Conservation (phyloP, 2,797 vertebrate species). For the Lithobates sylvaticus region DNA sequence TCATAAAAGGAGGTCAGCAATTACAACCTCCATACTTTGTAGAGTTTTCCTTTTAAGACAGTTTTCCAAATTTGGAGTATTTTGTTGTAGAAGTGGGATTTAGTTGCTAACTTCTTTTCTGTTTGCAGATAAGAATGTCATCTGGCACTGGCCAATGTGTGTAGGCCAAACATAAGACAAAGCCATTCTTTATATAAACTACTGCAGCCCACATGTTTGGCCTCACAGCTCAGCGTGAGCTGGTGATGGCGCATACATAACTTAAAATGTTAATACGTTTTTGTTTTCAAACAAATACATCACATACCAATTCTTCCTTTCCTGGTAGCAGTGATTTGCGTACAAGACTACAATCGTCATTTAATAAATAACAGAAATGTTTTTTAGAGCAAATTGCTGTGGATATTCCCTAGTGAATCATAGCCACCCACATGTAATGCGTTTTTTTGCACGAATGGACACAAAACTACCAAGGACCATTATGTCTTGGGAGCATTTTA, state of each 20-base stretch:
- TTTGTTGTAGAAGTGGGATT: neutral
- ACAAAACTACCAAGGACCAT: neutral
- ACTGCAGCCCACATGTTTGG: constrained; percentile 39
- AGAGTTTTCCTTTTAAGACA: too few species aligned
- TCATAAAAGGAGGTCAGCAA: too few species aligned
- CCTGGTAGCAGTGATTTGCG: neutral
- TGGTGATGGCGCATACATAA: constrained; percentile 48
- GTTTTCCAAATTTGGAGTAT: neutral
- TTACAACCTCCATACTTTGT: too few species aligned
- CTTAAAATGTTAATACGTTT: constrained; percentile 37
- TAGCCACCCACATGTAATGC: constrained; percentile 10
- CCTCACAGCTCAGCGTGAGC: constrained; percentile 18
- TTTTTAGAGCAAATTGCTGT: neutral
- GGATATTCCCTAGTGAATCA: constrained; percentile 27
- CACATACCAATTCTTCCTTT: constrained; percentile 4
- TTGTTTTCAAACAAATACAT: constrained; percentile 37
- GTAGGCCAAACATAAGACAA: constrained; percentile 52
- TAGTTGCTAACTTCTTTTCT: neutral
- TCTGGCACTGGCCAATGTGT: constrained; percentile 31
- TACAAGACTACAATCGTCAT: neutral
- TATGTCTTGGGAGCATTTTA: constrained; percentile 34
- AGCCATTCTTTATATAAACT: constrained; percentile 50
- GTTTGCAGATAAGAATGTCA: constrained; percentile 41
- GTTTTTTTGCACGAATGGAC: constrained; percentile 25
- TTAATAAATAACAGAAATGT: constrained; percentile 12